Percentiles rank a stretch among this genome's conserved stretches.
These are phyloP conservation scores for Tricholaema leucomelas DNA, from an alignment of 2,113 vertebrate species.

Conservation along the genomic window DNA sequence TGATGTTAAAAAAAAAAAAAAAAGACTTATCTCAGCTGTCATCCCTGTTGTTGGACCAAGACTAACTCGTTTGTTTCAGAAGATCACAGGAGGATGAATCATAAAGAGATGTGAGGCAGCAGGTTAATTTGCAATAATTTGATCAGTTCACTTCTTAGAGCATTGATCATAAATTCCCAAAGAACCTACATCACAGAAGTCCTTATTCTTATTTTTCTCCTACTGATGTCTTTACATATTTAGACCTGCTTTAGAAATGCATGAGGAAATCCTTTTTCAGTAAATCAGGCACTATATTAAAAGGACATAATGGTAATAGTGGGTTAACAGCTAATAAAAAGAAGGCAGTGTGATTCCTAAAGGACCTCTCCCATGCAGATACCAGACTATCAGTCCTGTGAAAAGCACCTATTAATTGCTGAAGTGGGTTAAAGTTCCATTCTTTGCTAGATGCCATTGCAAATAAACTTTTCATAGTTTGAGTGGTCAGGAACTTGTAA, in stretches of 20 bases:
- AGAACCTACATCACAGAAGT: neutral
- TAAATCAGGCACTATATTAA: neutral
- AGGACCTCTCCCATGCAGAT: neutral
- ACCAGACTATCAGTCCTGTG: neutral
- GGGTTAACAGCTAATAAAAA: neutral
- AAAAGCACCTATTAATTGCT: neutral
- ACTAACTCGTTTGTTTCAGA: neutral
- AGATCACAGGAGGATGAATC: neutral
- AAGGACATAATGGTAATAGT: neutral
- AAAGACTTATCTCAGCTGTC: neutral
- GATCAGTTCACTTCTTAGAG: neutral
- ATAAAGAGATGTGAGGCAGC: neutral
- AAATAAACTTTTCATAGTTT: neutral
- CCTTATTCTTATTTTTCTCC: neutral
- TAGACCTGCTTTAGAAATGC: neutral
- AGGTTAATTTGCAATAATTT: slow-evolving; percentile 32
- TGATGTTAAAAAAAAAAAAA: neutral
- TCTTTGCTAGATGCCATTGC: neutral
- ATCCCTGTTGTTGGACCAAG: neutral
- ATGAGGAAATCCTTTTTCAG: neutral
- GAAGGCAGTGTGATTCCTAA: neutral
- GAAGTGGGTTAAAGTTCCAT: neutral
- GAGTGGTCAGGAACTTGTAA: neutral
- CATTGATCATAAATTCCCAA: neutral
- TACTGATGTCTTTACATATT: neutral